Evolutionary conservation across 2,797 vertebrate genomes (phyloP).

Genomic region (Chloroceryle inda): DNA sequence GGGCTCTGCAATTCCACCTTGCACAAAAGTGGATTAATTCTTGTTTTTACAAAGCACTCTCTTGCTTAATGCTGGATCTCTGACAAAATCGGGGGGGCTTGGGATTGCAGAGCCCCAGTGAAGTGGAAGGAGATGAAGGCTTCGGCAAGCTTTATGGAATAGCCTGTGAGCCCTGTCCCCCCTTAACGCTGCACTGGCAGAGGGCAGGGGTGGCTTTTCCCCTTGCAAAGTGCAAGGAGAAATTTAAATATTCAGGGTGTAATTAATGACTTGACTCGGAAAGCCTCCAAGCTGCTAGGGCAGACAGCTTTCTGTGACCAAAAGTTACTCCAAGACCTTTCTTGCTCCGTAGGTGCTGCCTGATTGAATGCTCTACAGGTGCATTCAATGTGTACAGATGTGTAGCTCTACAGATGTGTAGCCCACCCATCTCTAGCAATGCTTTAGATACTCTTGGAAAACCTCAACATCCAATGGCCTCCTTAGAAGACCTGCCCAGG

Average conservation of each 20-base stretch:
- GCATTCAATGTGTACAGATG: neutral
- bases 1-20: neutral
- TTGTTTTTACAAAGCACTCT: neutral
- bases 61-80: neutral
- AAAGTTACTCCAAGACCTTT: neutral
- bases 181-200: accelerated
- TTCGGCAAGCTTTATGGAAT: neutral
- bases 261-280: neutral
- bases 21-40: neutral
- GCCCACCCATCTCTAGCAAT: neutral
- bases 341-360: neutral
- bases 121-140: neutral
- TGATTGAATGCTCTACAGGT: neutral
- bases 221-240: neutral
- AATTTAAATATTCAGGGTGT: neutral
- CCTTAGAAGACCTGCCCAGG: neutral
- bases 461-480: neutral
- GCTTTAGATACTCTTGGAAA: neutral
- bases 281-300: neutral
- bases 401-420: neutral
- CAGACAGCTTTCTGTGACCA: neutral
- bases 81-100: neutral
- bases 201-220: neutral
- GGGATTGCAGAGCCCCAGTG: neutral
- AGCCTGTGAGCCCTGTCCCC: neutral